A percentile compares a stretch with the other conserved stretches of the same genome.
Conservation (phyloP, 2,888 invertebrate species). For the Alsophila aescularia region DNA sequence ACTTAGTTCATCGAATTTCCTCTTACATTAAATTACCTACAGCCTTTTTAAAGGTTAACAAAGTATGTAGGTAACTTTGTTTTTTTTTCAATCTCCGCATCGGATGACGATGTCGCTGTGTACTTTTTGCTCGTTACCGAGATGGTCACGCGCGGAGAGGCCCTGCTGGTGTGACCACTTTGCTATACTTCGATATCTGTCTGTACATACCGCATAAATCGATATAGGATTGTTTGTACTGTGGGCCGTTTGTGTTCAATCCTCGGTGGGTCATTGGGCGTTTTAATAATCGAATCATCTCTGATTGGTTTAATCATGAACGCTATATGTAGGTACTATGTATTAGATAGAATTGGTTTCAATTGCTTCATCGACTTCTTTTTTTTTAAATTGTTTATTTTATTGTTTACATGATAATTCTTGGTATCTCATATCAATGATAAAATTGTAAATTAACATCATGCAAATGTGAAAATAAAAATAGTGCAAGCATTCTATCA, state of each 20-base stretch:
- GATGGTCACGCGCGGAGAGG: conserved; percentile 73
- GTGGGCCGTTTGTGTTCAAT: conserved; percentile 8
- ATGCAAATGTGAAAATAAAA: too few relatives aligned
- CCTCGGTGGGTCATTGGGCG: conserved; percentile 17
- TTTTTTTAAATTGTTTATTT: too few relatives aligned
- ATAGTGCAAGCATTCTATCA: too few relatives aligned
- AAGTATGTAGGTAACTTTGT: conserved; percentile 39
- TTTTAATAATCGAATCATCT: conserved; percentile 2
- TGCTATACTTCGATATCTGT: conserved; percentile 29
- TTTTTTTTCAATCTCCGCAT: conserved; percentile 58
- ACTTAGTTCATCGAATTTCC: conserved; percentile 2
- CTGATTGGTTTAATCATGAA: too few relatives aligned
- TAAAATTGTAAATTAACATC: too few relatives aligned
- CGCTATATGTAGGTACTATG: too few relatives aligned
- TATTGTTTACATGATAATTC: too few relatives aligned
- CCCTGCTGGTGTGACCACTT: conserved; percentile 60
- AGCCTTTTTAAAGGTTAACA: conserved; percentile 26
- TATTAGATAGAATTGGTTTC: too few relatives aligned
- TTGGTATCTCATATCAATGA: too few relatives aligned
- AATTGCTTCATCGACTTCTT: conserved; percentile 2
- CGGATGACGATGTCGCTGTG: conserved; percentile 59
- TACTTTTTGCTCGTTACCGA: conserved; percentile 78
- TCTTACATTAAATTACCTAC: conserved; percentile 5
- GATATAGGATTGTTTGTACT: conserved; percentile 32
- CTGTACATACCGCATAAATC: conserved; percentile 26